Base-by-base conservation (phyloP, 1,140 invertebrate species). In the Ladona fulva region DNA sequence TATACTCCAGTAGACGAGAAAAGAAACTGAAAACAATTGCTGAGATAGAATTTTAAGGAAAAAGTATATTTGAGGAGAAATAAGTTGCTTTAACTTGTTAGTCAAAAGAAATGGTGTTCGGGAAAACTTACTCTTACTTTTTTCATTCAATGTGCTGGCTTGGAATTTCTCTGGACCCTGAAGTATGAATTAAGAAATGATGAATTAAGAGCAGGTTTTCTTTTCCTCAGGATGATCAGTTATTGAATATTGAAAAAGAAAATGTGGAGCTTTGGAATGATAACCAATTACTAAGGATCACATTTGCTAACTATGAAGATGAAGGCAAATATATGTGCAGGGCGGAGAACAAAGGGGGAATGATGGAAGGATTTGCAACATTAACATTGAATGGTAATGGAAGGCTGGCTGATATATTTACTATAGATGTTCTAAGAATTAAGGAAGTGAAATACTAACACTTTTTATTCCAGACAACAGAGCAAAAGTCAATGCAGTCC, bases 331-430 rank as follows among this genome's bases (percentile, higher is more conserved):
- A 86, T 79, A 79, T 74, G 19, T 87, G 86, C 76, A 76, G 77
- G n/a, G 86, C 80, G 25, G 42, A 78, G 37, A 87, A 85, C 80
- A 84, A 85, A 77, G 79, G 84, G 8, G 85, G 85, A 10, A 78
- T 66, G 24, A 78, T 81, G 10, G 80, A 80, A 42, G 78, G 80
- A 24, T 85, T 79, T 75, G 80, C 83, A 42, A 82, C 81, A 0
- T 85, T 89, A n/a, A 76, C 80, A 24, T 83, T 90, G 0, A 81
- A 84, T 78, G 85, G 89, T 82, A 24, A 24, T 22, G 81, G 85
- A 22, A 80, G 80, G n/a, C 83, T 85, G 52, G 82, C 83, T 29
- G 82, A 85, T 86, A 79, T 83, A 82, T 81, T 25, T 74, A 74
- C 44, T 25, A 19, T 76, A 66, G 52, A 75, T 78, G 76, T 79